These are phyloP conservation scores for Ormyrus nitidulus DNA, from an alignment of 2,888 invertebrate species.

Conservation along the genomic window DNA sequence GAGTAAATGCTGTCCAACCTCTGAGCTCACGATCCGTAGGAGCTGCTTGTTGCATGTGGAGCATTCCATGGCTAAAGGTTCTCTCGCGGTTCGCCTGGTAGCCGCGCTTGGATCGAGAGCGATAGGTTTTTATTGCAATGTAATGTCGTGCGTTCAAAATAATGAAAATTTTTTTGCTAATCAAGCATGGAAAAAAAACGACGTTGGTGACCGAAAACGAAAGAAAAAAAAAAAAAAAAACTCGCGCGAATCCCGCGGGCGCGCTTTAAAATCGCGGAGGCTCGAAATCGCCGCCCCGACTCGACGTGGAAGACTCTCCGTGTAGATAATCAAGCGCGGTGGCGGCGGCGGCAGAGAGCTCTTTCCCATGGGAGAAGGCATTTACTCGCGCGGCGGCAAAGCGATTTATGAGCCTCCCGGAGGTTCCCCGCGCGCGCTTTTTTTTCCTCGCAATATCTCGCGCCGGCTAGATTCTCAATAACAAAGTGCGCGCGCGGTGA, in stretches of 20 bases:
- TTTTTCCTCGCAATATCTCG: background rate
- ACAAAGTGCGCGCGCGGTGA: background rate
- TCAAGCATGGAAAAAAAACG: background rate
- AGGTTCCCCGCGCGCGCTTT: background rate
- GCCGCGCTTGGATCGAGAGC: too few relatives aligned
- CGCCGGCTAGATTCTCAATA: background rate
- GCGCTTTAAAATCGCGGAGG: too few relatives aligned
- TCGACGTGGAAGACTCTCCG: background rate
- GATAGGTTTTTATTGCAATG: too few relatives aligned
- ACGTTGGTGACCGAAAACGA: background rate
- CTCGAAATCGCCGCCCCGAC: too few relatives aligned
- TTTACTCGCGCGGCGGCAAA: background rate
- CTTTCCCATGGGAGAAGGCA: conserved; percentile 37
- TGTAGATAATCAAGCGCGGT: background rate
- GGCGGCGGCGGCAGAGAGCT: background rate
- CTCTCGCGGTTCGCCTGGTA: too few relatives aligned
- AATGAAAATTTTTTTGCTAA: too few relatives aligned
- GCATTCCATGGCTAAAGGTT: too few relatives aligned
- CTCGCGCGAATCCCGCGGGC: background rate
- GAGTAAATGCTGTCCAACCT: too few relatives aligned
- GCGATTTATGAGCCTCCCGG: conserved; percentile 33
- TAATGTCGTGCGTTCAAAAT: too few relatives aligned
- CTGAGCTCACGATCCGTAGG: too few relatives aligned
- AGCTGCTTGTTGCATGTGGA: too few relatives aligned
- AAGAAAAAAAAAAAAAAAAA: background rate